Evolutionary conservation across 2,888 invertebrate genomes (phyloP), one percentile per base, ranked within the genome.

Genomic region (Teleogryllus oceanicus): DNA sequence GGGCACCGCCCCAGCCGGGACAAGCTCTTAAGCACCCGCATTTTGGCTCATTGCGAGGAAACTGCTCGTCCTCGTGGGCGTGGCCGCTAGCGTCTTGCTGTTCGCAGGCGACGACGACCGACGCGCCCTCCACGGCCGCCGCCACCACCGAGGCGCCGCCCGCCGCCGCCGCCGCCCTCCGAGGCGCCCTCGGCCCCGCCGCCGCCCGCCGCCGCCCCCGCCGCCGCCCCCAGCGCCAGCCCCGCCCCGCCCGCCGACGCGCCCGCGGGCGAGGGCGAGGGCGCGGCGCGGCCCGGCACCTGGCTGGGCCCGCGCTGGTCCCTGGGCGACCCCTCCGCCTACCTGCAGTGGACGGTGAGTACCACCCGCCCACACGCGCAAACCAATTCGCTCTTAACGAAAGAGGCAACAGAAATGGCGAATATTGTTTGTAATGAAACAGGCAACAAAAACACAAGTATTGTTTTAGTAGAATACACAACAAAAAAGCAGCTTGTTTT

Each of bases 281-380:
- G 37, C 88, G 87, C 49, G 81, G 82, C 20, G 82, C 83, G 79
- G 81, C 83, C 82, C 82, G 87, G 88, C 81, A 88, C 89, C 75
- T 92, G 92, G 92, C 90, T 90, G 84, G 90, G 80, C 50, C 78
- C 90, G 78, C 89, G 90, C 82, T 92, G 92, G 92, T 90, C 92
- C 16, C 92, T 91, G 85, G 90, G 90, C 76, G 91, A 92, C 85
- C 89, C 91, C 62, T 90, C 92, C 50, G 90, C 91, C 21, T 91
- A 91, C 85, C 90, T 91, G 85, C 91, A 91, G 86, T 92, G 92
- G 92, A 90, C 90, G 87, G 92, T 92, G 86, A 88, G 90, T 88
- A 4, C 18, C 50, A 18, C 21, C 21, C 21, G 1, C 21, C 1
- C 21, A 1, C 21, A 21, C 21, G 1, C 21, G 21, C 21, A 1